A percentile compares a stretch with the other conserved stretches of the same genome.
Conservation (phyloP, 2,888 invertebrate genomes). For the Omphaloscelis lunosa region DNA sequence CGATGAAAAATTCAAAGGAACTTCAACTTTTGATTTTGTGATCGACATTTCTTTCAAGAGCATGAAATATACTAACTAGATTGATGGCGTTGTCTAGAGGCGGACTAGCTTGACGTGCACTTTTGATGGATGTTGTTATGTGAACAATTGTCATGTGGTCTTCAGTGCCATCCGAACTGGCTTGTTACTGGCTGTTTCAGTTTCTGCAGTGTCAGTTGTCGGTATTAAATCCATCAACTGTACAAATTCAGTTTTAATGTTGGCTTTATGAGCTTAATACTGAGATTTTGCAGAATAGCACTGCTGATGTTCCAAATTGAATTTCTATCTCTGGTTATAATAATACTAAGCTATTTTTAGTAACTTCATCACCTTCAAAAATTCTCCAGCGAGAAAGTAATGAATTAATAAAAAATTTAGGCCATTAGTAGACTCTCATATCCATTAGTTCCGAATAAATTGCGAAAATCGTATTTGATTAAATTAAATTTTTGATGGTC, state of each 20-base stretch:
- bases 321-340: too few relatives aligned
- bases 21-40: constrained; percentile 12
- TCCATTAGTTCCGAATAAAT: constrained; percentile 28
- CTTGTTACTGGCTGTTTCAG: background rate
- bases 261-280: background rate
- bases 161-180: background rate
- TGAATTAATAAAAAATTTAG: constrained; percentile 14
- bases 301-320: background rate
- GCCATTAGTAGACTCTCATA: constrained; percentile 18
- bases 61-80: constrained; percentile 1
- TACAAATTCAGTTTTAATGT: background rate
- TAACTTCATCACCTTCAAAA: constrained; percentile 17
- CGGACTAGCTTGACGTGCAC: background rate
- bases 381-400: background rate
- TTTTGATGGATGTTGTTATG: constrained; percentile 13
- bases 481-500: constrained; percentile 2
- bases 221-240: background rate
- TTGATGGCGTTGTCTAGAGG: background rate
- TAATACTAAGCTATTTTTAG: constrained; percentile 13
- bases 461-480: constrained; percentile 5
- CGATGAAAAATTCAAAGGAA: background rate
- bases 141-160: background rate
- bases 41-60: background rate
- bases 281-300: background rate
- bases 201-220: background rate